These are phyloP conservation scores for Hydrochoerus hydrochaeris DNA, from an alignment of 2,113 vertebrate species.

Conservation along the genomic window DNA sequence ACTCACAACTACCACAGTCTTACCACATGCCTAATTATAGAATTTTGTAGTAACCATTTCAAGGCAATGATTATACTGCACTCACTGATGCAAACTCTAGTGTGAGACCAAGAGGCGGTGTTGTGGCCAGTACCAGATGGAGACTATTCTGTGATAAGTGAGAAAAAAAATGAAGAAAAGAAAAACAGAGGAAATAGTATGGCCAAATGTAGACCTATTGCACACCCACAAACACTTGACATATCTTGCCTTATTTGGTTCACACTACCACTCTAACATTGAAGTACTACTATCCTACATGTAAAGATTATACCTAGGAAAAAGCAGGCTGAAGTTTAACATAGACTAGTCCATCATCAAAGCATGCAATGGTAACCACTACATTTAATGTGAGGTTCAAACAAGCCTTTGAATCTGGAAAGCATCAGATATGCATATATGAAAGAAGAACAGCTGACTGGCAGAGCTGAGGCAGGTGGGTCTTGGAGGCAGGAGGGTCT, in stretches of 20 bases:
- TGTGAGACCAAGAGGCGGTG: constrained; percentile 9
- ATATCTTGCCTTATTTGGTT: constrained; percentile 10
- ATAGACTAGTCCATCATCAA: neutral
- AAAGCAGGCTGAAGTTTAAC: constrained; percentile 3
- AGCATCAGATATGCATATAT: neutral
- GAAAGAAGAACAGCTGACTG: neutral
- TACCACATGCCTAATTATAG: constrained; percentile 16
- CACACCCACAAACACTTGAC: neutral
- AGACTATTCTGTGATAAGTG: constrained; percentile 27
- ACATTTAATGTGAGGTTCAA: neutral
- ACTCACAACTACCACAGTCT: neutral
- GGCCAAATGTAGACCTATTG: neutral
- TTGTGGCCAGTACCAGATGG: neutral
- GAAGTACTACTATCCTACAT: neutral
- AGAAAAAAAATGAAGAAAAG: constrained; percentile 2
- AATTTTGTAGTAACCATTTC: constrained; percentile 41
- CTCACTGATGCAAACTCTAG: constrained; percentile 26
- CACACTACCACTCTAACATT: neutral
- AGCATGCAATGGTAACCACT: neutral
- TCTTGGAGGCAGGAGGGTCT: neutral
- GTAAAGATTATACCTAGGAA: neutral
- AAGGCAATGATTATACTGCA: constrained; percentile 45
- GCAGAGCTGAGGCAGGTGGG: neutral
- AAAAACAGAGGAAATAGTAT: neutral
- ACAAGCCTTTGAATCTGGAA: neutral